Base-by-base conservation (phyloP, 1,140 invertebrate species). In the Charaxes varanes region DNA sequence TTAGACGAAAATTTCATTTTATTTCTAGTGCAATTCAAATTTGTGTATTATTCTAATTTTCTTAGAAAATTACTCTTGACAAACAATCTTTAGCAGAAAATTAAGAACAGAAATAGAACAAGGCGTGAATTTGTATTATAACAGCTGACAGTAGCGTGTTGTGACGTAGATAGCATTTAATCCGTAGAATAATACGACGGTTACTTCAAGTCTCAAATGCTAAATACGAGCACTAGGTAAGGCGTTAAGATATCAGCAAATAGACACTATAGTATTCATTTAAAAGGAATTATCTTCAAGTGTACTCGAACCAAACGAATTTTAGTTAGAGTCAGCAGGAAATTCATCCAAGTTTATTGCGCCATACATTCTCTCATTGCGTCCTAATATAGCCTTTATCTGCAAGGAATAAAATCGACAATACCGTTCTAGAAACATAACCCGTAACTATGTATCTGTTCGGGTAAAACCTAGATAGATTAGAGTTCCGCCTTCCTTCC, bases 271-370 rank as follows among this genome's bases (percentile, higher is more conserved):
- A 5, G 19, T 23, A 15, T 15, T 18, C 6, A 13, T 8, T 38
- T 19, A 38, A 30, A 26, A 28, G 7, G 4, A 11, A 28, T 38
- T 15, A 11, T 14, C 6, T n/a, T 6, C 8, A 16, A 27, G 15
- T 37, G 2, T 6, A 4, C 23, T 18, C 15, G 3, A 8, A 22
- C 24, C 27, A n/a, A 37, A 26, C 27, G 34, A 22, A 37, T 26
- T 37, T 37, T n/a, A 17, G 22, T 26, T 27, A 37, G 24, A 17
- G 34, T 37, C 26, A 36, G 34, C 7, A 36, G 19, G 5, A 22
- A 35, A 37, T 17, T 13, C 23, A 36, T 23, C 13, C n/a, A 26
- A 27, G 34, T 36, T 36, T 36, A 36, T 15, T 26, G 33, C 22
- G 6, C 13, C 12, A 36, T 16, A 37, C 7, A 27, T 15, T 8